Evolutionary conservation across 2,113 vertebrate genomes (phyloP).

Genomic region (Pangasianodon gigas): DNA sequence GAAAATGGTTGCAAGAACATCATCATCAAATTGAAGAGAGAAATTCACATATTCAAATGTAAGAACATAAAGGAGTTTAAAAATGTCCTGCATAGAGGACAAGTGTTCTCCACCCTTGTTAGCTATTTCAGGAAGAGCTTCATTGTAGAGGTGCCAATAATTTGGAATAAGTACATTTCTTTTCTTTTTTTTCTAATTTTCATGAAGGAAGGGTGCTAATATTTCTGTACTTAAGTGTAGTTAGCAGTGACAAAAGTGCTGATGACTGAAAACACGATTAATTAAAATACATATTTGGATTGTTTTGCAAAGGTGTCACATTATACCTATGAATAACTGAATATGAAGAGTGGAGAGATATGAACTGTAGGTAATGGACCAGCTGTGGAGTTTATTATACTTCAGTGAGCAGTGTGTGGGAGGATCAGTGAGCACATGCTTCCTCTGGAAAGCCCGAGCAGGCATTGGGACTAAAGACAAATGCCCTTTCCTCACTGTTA

Average conservation of each 20-base stretch:
- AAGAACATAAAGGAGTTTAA: neutral
- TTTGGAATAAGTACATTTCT: neutral
- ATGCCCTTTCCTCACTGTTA: neutral
- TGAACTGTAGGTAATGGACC: neutral
- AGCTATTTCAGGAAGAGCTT: neutral
- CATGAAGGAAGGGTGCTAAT: neutral
- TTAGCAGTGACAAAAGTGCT: neutral
- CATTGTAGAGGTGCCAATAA: neutral
- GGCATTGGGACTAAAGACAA: neutral
- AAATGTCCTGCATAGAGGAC: neutral
- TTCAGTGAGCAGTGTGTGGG: neutral
- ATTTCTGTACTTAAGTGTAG: neutral
- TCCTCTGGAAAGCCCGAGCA: neutral
- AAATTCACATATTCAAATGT: neutral
- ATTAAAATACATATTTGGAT: neutral
- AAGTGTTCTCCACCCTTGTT: neutral
- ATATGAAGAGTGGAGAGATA: neutral
- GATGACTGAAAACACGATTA: neutral
- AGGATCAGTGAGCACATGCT: neutral
- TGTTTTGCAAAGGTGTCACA: neutral
- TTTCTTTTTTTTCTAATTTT: neutral
- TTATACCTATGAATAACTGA: neutral
- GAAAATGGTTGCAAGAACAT: neutral
- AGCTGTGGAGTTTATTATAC: slow-evolving; percentile 2
- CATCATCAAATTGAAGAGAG: neutral